phyloP scores from a whole-genome alignment of 2,797 vertebrate species.

The Peromyscus aztecus region DNA sequence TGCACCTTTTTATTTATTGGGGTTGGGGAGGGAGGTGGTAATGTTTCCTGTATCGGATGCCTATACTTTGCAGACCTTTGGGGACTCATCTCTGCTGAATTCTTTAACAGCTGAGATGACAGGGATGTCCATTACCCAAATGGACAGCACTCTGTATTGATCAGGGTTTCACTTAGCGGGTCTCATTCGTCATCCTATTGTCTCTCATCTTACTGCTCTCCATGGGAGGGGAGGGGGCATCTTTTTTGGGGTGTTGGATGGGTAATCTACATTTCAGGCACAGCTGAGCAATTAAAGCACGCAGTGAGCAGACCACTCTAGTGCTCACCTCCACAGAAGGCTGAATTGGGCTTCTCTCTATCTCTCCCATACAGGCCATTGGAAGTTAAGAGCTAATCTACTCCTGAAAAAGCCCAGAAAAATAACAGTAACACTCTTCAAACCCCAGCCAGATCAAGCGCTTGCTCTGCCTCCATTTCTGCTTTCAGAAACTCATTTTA shows the following conservation, averaged over 20 bases:
- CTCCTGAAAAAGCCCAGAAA: constrained; percentile 70
- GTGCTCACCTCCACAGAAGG: constrained; percentile 36
- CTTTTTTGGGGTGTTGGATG: constrained; percentile 84
- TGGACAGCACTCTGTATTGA: constrained; percentile 95
- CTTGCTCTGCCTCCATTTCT: constrained; percentile 65
- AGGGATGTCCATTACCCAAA: constrained; percentile 96
- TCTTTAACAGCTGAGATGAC: constrained; percentile 92
- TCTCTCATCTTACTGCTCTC: constrained; percentile 88
- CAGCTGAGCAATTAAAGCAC: constrained; percentile 88
- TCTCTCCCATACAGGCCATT: not conserved
- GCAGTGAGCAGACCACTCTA: constrained; percentile 68
- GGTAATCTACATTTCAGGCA: constrained; percentile 88
- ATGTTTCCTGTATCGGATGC: constrained; percentile 81
- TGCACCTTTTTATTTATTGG: constrained; percentile 81
- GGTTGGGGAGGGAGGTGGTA: constrained; percentile 79
- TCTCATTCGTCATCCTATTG: constrained; percentile 92
- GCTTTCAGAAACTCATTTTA: constrained; percentile 81
- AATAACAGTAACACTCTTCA: constrained; percentile 68
- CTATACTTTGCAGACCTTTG: constrained; percentile 82
- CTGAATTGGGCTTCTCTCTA: constrained; percentile 56
- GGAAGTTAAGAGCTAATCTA: constrained; percentile 74
- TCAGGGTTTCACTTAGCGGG: constrained; percentile 91
- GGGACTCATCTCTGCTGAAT: constrained; percentile 91
- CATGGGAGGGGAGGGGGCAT: constrained; percentile 77
- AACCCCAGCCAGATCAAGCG: constrained; percentile 68